Evolutionary conservation across 2,113 vertebrate species (phyloP).

Genomic region (Phalacrocorax aristotelis): DNA sequence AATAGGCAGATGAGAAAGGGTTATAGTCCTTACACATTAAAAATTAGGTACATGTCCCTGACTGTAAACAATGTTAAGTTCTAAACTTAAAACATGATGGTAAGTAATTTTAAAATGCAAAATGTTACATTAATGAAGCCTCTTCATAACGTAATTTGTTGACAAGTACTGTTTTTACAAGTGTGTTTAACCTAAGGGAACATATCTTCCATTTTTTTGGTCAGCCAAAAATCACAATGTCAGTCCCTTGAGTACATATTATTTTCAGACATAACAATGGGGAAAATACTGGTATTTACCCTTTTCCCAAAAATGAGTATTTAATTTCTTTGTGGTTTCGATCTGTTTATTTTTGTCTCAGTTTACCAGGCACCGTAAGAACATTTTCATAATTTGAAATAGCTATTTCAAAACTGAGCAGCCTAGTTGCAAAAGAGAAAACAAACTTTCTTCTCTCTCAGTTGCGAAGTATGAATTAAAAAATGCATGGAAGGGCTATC

Average conservation of each 20-base stretch:
- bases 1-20: background rate
- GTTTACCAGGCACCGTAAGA: background rate
- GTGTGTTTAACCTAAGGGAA: background rate
- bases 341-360: background rate
- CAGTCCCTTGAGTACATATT: background rate
- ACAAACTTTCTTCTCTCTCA: background rate
- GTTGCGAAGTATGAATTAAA: background rate
- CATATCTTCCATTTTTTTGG: background rate
- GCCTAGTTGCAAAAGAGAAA: background rate
- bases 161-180: background rate
- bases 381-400: background rate
- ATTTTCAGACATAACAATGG: background rate
- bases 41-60: background rate
- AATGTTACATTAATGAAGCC: background rate
- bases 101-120: background rate
- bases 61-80: background rate
- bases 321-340: background rate
- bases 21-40: background rate
- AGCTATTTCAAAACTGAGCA: background rate
- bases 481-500: background rate
- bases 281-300: background rate
- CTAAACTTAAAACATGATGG: background rate
- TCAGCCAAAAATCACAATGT: background rate
- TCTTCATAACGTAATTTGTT: background rate
- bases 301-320: background rate